Evolutionary conservation across 1,140 invertebrate genomes (phyloP).

Genomic region (Melanaphis sacchari): DNA sequence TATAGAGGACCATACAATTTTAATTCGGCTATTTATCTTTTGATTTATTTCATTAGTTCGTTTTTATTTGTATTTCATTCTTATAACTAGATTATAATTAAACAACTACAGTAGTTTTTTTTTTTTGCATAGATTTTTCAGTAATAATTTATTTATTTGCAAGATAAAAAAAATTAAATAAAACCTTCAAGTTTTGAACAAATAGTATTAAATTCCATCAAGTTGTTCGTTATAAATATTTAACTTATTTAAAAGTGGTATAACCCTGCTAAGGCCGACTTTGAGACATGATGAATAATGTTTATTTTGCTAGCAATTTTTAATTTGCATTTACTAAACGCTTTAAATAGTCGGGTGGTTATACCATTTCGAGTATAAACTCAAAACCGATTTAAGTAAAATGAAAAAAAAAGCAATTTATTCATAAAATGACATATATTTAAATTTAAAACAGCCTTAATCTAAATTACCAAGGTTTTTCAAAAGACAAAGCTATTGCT

Average conservation of each 20-base stretch:
- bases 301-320: conserved; percentile 16
- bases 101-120: neutral
- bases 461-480: conserved; percentile 15
- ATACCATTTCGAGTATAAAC: neutral
- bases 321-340: conserved; percentile 14
- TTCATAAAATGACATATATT: conserved; percentile 16
- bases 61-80: neutral
- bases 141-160: neutral
- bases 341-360: neutral
- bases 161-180: neutral
- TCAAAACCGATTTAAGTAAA: conserved; percentile 14
- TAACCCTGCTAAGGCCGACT: neutral
- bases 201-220: neutral
- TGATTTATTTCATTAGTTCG: neutral
- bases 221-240: conserved; percentile 11
- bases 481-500: neutral
- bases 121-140: neutral
- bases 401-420: conserved; percentile 2
- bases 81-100: neutral
- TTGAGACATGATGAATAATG: conserved; percentile 13
- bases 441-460: conserved; percentile 4
- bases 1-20: neutral
- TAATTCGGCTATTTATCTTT: neutral
- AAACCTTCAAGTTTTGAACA: conserved; percentile 3
- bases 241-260: neutral